Evolutionary conservation across 1,140 invertebrate species (phyloP).

Genomic region (Colletes gigas): DNA sequence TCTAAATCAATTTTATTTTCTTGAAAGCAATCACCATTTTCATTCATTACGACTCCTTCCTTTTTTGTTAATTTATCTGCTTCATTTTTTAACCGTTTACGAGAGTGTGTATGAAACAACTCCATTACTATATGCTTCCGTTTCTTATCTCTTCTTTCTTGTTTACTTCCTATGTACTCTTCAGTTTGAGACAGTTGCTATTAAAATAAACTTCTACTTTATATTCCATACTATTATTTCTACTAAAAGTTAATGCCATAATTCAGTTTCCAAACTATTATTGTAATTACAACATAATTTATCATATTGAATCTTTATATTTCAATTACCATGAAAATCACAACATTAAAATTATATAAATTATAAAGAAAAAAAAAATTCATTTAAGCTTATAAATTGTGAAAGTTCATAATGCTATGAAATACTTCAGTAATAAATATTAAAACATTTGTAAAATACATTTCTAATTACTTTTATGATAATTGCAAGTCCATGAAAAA

Average conservation of each 20-base stretch:
- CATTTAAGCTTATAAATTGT: neutral
- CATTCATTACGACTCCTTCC: slow-evolving; percentile 34
- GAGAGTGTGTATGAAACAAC: slow-evolving; percentile 82
- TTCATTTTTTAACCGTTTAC: slow-evolving; percentile 71
- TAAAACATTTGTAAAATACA: slow-evolving; percentile 1
- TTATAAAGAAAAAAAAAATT: neutral
- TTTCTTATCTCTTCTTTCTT: slow-evolving; percentile 86
- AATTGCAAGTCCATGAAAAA: neutral
- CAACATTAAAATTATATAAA: neutral
- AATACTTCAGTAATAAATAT: neutral
- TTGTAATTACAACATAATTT: neutral
- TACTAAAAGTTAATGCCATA: neutral
- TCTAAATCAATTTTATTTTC: slow-evolving; percentile 63
- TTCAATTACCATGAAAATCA: neutral
- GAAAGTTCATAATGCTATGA: neutral
- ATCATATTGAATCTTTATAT: neutral
- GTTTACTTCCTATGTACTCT: slow-evolving; percentile 82
- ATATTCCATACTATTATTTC: neutral
- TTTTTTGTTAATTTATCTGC: slow-evolving; percentile 76
- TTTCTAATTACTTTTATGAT: slow-evolving; percentile 1
- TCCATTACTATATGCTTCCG: slow-evolving; percentile 86
- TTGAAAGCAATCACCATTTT: slow-evolving; percentile 43
- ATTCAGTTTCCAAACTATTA: neutral
- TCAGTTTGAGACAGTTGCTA: slow-evolving; percentile 67
- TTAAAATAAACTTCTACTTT: slow-evolving; percentile 30